A percentile compares a stretch with the other conserved stretches of the same genome.
These are phyloP conservation scores for Drosophila macrospina DNA, from an alignment of 2,888 invertebrate genomes.

Conservation along the genomic window DNA sequence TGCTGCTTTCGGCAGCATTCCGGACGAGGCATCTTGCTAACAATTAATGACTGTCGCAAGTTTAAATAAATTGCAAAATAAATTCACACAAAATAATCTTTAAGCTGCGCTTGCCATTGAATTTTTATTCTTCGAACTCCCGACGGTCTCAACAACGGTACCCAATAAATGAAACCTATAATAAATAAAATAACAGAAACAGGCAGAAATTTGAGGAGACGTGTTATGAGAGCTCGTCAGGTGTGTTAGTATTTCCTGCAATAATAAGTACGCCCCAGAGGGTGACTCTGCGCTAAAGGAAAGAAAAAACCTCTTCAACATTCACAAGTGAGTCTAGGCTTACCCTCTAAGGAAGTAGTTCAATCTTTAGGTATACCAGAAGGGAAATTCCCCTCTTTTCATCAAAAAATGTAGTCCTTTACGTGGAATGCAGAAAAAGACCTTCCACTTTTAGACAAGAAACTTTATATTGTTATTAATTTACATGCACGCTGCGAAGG, in stretches of 20 bases:
- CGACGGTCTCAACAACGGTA: conserved; percentile 25
- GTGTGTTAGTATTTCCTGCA: conserved; percentile 11
- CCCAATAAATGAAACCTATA: conserved; percentile 1
- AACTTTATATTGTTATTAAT: conserved; percentile 34
- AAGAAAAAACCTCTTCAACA: background rate
- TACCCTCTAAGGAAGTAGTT: too few species aligned
- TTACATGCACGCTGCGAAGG: conserved; percentile 44
- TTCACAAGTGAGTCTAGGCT: too few species aligned
- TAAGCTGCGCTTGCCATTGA: conserved; percentile 15
- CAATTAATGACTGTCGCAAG: conserved; percentile 38
- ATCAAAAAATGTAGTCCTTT: too few species aligned
- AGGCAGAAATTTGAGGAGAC: conserved; percentile 24
- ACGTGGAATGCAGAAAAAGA: background rate
- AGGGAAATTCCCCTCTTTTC: too few species aligned
- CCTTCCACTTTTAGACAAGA: too few species aligned
- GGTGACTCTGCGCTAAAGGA: background rate
- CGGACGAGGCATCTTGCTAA: background rate
- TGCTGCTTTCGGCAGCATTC: background rate
- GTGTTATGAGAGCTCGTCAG: conserved; percentile 6
- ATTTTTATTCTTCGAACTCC: background rate
- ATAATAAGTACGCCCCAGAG: too few species aligned
- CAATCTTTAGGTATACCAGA: too few species aligned
- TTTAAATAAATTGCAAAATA: conserved; percentile 57
- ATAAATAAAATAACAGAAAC: conserved; percentile 35
- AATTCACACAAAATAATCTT: conserved; percentile 39